Base-by-base conservation (phyloP, 2,888 invertebrate genomes). In the Tinea semifulvella region DNA sequence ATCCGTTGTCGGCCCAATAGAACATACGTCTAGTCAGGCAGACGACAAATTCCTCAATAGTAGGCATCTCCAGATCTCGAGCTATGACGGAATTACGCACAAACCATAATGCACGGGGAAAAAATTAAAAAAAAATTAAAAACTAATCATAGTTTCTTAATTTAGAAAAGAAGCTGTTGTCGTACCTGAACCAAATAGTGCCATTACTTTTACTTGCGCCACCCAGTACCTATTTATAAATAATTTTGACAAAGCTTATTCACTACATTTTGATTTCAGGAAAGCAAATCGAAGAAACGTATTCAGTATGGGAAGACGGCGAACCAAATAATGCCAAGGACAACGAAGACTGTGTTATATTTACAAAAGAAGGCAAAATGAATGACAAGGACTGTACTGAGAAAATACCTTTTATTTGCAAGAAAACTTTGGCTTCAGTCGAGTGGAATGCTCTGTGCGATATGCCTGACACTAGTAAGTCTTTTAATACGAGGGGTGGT, bases 401-500 rank as follows among this genome's bases (percentile, higher is more conserved):
- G 2, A 58, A 52, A 11, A 55, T 52, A 35, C 63, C 71, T 0
- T 79, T 68, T 46, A 60, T 74, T 3, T 79, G 77, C 55, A 74
- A 71, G 52, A 77, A 72, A 48, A 55, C 56, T 1, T 53, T 66
- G 0, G 47, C 47, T 1, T 51, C 57, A 0, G 45, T 76, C 8
- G 55, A 68, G 8, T 76, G 75, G 76, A 73, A 73, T 31, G 42
- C 47, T 0, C 35, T 50, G 0, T 76, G 76, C 49, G 56, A 68
- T 40, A 57, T 68, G 42, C 66, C 72, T 0, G 56, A 68, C 53
- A 46, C 45, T 43, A 63, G 75, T 74, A 47, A 51, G 47, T n/a
- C 11, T 3, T 27, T 27, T 27, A n/a, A n/a, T n/a, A n/a, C n/a
- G n/a, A n/a, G n/a, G n/a, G n/a, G n/a, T n/a, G n/a, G n/a, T n/a